Conservation (phyloP, 53 echinoderm and acorn worm genomes). For the Temnopleurus reevesii region DNA sequence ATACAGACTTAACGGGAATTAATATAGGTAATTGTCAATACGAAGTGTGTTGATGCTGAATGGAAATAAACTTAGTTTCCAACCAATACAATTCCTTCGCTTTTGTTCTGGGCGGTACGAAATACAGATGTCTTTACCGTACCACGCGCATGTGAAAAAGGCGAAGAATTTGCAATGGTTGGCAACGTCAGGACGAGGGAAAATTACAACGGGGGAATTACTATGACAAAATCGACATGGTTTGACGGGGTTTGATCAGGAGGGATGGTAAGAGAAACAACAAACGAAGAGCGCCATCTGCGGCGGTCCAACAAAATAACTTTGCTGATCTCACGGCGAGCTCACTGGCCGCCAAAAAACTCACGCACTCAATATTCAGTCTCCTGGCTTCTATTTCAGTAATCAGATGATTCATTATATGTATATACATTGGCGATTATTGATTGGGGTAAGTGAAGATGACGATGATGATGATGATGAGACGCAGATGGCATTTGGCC, state of each 20-base stretch:
- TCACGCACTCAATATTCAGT: not conserved
- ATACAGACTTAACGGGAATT: not conserved
- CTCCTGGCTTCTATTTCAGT: slow-evolving; percentile 42
- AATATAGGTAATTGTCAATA: not conserved
- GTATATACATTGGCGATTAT: slow-evolving; percentile 9
- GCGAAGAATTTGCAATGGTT: too few relatives aligned
- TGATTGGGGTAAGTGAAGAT: not conserved
- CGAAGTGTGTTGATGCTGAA: slow-evolving; percentile 3
- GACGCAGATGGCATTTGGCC: not conserved
- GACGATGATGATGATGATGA: not conserved
- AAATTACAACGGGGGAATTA: too few relatives aligned
- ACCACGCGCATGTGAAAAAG: too few relatives aligned
- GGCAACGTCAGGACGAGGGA: not conserved
- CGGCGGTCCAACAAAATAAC: too few relatives aligned
- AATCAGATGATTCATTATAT: not conserved
- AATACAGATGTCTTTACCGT: too few relatives aligned
- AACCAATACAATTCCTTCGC: too few relatives aligned
- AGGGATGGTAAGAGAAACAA: too few relatives aligned
- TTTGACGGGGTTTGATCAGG: slow-evolving; percentile 1
- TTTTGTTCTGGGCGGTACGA: too few relatives aligned
- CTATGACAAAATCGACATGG: not conserved
- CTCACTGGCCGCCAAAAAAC: not conserved
- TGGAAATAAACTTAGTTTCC: too few relatives aligned
- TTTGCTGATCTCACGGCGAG: too few relatives aligned
- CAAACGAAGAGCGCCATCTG: slow-evolving; percentile 3